These are phyloP conservation scores for Apostichopus californicus DNA, from an alignment of 35 echinoderm and acorn worm species.

Conservation along the genomic window DNA sequence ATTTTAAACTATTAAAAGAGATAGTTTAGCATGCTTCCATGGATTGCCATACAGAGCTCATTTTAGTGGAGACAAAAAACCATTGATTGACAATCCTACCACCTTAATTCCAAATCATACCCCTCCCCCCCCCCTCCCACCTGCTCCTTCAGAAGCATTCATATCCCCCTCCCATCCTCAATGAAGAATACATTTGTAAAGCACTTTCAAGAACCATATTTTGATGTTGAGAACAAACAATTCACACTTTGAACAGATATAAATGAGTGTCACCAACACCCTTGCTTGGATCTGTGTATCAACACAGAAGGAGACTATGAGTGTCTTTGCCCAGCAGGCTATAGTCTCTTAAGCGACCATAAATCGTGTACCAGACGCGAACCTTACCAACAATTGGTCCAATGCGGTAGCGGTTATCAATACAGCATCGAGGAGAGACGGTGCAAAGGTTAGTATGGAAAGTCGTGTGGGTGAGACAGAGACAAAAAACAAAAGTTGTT, in stretches of 20 bases:
- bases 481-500: no score
- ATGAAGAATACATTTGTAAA: not conserved
- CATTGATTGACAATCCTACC: not conserved
- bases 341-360: conserved; percentile 51
- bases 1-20: not conserved
- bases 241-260: conserved; percentile 66
- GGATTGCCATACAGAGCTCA: not conserved
- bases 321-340: conserved; percentile 71
- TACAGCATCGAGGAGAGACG: not conserved
- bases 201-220: not conserved
- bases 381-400: not conserved
- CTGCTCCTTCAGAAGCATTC: not conserved
- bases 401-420: not conserved
- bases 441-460: conserved; percentile 62
- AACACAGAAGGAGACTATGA: conserved; percentile 80
- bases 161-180: no score
- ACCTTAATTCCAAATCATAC: not conserved
- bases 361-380: conserved; percentile 59
- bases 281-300: conserved; percentile 53
- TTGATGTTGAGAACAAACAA: not conserved
- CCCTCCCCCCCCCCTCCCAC: not conserved
- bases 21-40: not conserved
- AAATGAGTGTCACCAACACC: conserved; percentile 70
- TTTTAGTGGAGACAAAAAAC: no score
- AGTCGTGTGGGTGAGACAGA: no score